A percentile compares a stretch with the other conserved stretches of the same genome.
Conservation (phyloP, 1,140 invertebrate genomes). For the Metopolophium dirhodum region DNA sequence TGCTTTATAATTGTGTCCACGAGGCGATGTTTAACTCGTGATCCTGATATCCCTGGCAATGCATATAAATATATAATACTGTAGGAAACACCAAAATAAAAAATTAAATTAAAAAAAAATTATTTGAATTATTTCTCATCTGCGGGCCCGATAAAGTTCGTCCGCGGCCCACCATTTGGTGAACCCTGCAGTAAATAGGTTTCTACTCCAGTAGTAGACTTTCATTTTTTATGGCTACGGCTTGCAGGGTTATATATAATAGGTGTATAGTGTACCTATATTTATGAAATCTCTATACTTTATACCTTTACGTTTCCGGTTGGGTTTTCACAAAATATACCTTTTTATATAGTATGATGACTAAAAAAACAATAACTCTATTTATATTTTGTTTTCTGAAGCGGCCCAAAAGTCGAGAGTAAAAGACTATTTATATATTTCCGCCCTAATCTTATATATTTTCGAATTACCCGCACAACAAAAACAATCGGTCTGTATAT, state of each 20-base stretch:
- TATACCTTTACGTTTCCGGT: too few species aligned
- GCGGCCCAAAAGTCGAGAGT: neutral
- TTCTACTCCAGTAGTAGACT: neutral
- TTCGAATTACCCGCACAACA: neutral
- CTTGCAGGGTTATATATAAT: too few species aligned
- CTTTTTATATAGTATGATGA: neutral
- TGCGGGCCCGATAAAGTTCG: neutral
- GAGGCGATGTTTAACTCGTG: neutral
- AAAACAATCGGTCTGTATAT: slow-evolving; percentile 2
- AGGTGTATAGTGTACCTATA: too few species aligned
- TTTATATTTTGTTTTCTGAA: neutral
- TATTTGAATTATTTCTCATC: neutral
- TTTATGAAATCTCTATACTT: too few species aligned
- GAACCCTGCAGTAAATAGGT: neutral
- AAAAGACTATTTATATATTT: neutral
- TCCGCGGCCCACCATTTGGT: too few species aligned
- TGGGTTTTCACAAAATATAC: too few species aligned
- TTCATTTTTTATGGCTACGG: neutral
- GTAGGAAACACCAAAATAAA: neutral
- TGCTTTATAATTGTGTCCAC: neutral
- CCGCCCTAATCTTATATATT: neutral
- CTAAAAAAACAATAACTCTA: neutral
- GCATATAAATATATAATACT: neutral
- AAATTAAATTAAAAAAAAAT: neutral
- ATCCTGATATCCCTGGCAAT: neutral